phyloP scores from a whole-genome alignment of 2,797 vertebrate species.

The Lerista edwardsae region DNA sequence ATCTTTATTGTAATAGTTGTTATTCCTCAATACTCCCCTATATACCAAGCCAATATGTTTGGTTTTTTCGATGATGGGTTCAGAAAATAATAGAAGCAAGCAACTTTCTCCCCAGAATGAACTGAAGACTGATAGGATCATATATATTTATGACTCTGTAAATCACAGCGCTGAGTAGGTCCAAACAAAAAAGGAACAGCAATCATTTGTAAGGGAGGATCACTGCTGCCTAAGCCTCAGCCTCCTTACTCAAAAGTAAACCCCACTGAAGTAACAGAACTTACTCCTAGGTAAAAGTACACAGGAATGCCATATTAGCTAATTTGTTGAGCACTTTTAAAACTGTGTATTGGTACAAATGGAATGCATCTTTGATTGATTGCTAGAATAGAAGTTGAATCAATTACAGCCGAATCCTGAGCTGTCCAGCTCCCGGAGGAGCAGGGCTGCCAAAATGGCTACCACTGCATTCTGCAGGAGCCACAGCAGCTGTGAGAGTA shows the following conservation, averaged over 20 bases:
- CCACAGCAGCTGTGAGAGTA: too few species aligned
- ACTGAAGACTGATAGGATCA: neutral
- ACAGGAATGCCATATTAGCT: neutral
- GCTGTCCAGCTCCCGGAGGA: too few species aligned
- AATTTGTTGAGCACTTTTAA: neutral
- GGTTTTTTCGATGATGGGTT: slow-evolving; percentile 13
- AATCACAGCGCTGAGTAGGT: slow-evolving; percentile 14
- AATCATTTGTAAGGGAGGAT: neutral
- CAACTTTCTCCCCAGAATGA: neutral
- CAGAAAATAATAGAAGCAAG: slow-evolving; percentile 8
- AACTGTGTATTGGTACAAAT: neutral
- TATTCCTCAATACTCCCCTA: neutral
- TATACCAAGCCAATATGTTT: slow-evolving; percentile 28
- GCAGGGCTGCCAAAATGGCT: too few species aligned
- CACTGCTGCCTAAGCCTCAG: neutral
- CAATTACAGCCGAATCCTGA: too few species aligned
- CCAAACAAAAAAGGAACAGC: neutral
- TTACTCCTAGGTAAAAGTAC: neutral
- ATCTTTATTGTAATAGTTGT: slow-evolving; percentile 32
- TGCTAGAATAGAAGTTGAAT: fast-evolving
- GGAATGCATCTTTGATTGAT: neutral
- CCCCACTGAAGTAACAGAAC: neutral
- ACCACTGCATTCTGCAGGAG: too few species aligned
- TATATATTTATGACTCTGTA: slow-evolving; percentile 23
- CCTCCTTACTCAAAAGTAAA: neutral